Evolutionary conservation across 1,140 invertebrate species (phyloP), one percentile per base, ranked within the genome.

Genomic region (Probaryconus sp.): DNA sequence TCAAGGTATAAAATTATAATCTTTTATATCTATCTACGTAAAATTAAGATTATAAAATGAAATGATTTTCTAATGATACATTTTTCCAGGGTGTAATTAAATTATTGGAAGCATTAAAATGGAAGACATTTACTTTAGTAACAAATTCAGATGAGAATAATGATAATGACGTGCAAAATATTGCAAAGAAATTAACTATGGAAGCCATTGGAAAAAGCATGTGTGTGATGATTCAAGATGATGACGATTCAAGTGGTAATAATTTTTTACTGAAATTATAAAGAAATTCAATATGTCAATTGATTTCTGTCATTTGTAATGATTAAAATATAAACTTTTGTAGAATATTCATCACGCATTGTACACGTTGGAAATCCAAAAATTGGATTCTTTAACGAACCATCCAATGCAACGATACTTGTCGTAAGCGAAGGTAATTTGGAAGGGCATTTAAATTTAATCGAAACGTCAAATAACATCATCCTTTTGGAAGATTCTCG

Each of bases 111-210:
- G 50, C 65, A 3, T 24, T 87, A 5, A 82, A 81, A 37, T 87
- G 85, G 85, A 85, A 86, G 35, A 78, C 85, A 10, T 86, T 87
- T 40, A 82, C 83, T 1, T 48, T 87, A 35, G 78, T 84, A 4
- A 72, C 77, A 10, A 67, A 79, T 17, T 38, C 58, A 1, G 74
- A 84, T 7, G 76, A 80, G 1, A 63, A 78, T 6, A 56, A 68
- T 20, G 79, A 85, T 1, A 82, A 86, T 20, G 82, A 85, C 26
- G 40, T 81, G 16, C 84, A 83, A 30, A 82, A 84, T 63, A 81
- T 86, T 43, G 83, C 83, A 0, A 85, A 82, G 31, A 85, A 84
- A 58, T 43, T 87, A 20, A 87, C 80, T 0, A 79, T 68, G 42
- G 77, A 63, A 3, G 83, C 83, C 0, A 85, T 84, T 24, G 58